Evolutionary conservation across 37 sponge, comb jelly and placozoan species (phyloP).

Genomic region (Spongilla lacustris): DNA sequence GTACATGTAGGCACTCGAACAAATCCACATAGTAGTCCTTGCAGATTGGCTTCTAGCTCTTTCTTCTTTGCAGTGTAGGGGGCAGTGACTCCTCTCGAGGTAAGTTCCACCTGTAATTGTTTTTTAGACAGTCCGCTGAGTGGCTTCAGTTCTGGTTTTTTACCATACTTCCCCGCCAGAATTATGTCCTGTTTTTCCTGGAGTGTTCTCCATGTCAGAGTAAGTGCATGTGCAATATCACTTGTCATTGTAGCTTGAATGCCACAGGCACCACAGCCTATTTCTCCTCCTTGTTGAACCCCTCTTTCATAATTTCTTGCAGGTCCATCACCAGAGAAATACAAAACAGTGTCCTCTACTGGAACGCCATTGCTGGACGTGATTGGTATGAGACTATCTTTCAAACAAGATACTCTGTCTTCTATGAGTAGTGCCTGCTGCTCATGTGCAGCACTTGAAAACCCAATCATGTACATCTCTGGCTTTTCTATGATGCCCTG

Average conservation of each 20-base stretch:
- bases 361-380: neutral
- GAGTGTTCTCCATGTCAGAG: neutral
- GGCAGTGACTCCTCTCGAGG: neutral
- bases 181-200: neutral
- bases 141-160: neutral
- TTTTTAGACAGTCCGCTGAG: neutral
- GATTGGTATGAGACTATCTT: neutral
- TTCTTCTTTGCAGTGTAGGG: neutral
- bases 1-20: conserved; percentile 10
- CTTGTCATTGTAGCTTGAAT: neutral
- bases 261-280: neutral
- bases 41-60: neutral
- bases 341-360: neutral
- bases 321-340: neutral
- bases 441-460: neutral
- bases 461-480: neutral
- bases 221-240: neutral
- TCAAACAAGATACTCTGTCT: neutral
- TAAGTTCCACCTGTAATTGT: neutral
- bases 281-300: neutral
- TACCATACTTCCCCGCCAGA: neutral
- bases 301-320: neutral
- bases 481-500: neutral
- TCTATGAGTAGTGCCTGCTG: neutral
- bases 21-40: neutral